phyloP scores from a whole-genome alignment of 64 coral and sea anemone species.

The Stichodactyla helianthus region DNA sequence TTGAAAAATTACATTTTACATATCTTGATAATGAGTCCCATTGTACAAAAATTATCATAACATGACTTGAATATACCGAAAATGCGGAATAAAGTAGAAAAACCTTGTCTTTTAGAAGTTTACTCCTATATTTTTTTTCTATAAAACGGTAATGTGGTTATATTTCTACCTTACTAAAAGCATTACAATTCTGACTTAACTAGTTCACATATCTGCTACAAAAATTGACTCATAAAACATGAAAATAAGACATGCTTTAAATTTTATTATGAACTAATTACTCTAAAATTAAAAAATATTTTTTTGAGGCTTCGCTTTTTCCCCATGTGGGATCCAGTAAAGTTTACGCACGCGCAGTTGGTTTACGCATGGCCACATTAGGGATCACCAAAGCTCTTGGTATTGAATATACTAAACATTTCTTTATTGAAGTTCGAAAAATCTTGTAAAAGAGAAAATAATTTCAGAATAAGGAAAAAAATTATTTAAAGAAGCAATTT shows the following conservation, averaged over 20 bases:
- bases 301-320: not conserved
- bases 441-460: no score
- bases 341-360: not conserved
- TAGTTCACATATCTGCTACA: not conserved
- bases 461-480: no score
- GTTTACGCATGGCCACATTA: not conserved
- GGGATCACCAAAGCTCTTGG: not conserved
- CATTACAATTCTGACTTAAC: not conserved
- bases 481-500: no score
- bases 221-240: not conserved
- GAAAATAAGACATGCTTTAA: slow-evolving; percentile 2
- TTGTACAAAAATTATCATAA: not conserved
- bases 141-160: not conserved
- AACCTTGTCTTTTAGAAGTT: not conserved
- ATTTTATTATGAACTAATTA: not conserved
- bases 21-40: not conserved
- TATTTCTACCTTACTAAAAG: not conserved
- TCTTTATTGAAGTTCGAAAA: no score
- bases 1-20: slow-evolving; percentile 10
- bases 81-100: slow-evolving; percentile 9
- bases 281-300: not conserved
- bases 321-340: not conserved
- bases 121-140: not conserved
- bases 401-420: not conserved
- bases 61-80: slow-evolving; percentile 8